Percentiles rank a stretch among this genome's conserved stretches.
These are phyloP conservation scores for Picathartes gymnocephalus DNA, from an alignment of 2,113 vertebrate genomes.

Conservation along the genomic window DNA sequence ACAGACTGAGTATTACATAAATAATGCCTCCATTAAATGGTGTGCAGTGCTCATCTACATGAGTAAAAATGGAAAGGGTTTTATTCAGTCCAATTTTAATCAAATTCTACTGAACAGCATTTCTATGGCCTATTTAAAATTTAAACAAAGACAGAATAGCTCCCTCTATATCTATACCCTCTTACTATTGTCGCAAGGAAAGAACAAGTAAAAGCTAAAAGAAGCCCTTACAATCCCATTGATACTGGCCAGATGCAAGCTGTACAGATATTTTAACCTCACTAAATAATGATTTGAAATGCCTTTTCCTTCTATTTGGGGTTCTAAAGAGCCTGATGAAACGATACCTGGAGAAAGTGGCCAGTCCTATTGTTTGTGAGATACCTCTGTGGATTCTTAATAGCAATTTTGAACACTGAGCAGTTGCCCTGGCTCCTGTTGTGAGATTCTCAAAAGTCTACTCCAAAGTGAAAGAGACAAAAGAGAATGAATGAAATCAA, in stretches of 20 bases:
- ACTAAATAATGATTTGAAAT: conserved; percentile 46
- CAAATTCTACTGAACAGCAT: conserved; percentile 60
- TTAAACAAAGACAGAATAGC: conserved; percentile 55
- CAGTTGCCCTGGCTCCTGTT: conserved; percentile 64
- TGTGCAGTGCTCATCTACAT: background rate
- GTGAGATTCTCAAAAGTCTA: conserved; percentile 74
- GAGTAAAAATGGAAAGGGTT: conserved; percentile 11
- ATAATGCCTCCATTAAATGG: background rate
- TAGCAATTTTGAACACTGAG: conserved; percentile 65
- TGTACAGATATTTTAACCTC: conserved; percentile 62
- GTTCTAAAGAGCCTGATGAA: conserved; percentile 61
- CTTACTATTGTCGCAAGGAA: conserved; percentile 50
- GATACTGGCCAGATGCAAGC: conserved; percentile 60
- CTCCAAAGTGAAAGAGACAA: conserved; percentile 76
- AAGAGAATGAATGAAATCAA: conserved; percentile 78
- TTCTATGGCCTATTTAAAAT: conserved; percentile 66
- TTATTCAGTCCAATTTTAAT: conserved; percentile 63
- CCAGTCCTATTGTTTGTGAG: conserved; percentile 38
- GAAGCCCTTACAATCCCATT: conserved; percentile 43
- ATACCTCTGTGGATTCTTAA: conserved; percentile 25
- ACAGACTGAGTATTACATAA: background rate
- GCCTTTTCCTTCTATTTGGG: conserved; percentile 54
- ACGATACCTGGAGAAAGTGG: conserved; percentile 69
- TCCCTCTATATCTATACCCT: conserved; percentile 47
- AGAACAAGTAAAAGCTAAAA: conserved; percentile 50